Percentiles rank a stretch among this genome's conserved stretches.
phyloP scores from a whole-genome alignment of 2,888 invertebrate species.

The Synanthedon tipuliformis region DNA sequence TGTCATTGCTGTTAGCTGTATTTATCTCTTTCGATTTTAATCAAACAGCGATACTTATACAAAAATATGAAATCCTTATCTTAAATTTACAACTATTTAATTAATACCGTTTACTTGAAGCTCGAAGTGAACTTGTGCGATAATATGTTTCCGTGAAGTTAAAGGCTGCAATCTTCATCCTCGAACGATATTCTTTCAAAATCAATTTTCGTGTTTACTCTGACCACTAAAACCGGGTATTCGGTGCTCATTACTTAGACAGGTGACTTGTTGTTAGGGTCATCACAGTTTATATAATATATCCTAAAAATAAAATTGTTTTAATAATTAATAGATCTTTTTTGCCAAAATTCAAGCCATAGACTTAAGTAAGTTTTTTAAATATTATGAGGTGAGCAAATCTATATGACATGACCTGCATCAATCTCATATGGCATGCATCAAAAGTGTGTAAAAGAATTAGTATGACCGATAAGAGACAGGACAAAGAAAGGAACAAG shows the following conservation, averaged over 20 bases:
- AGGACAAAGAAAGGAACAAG: no score
- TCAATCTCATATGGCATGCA: neutral
- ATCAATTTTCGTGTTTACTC: slow-evolving; percentile 66
- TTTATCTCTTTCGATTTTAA: no score
- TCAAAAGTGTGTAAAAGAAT: neutral
- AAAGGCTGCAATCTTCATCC: slow-evolving; percentile 23
- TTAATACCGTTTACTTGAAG: neutral
- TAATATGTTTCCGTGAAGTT: slow-evolving; percentile 33
- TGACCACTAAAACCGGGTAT: slow-evolving; percentile 47
- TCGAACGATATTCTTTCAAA: slow-evolving; percentile 47
- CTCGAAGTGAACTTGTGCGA: slow-evolving; percentile 1
- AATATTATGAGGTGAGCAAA: neutral
- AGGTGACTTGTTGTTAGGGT: slow-evolving; percentile 19
- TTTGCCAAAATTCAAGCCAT: no score
- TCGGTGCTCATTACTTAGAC: slow-evolving; percentile 41
- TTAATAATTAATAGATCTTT: no score
- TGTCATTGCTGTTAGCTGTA: no score
- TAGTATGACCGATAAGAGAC: neutral
- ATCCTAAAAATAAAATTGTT: no score
- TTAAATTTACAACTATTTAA: slow-evolving; percentile 4
- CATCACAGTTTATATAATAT: slow-evolving; percentile 8
- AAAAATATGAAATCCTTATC: no score
- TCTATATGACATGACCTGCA: slow-evolving; percentile 1
- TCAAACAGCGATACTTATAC: no score
- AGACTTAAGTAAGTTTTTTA: no score